Conservation (phyloP, 1,140 invertebrate genomes). For the Rhagoletis zephyria region DNA sequence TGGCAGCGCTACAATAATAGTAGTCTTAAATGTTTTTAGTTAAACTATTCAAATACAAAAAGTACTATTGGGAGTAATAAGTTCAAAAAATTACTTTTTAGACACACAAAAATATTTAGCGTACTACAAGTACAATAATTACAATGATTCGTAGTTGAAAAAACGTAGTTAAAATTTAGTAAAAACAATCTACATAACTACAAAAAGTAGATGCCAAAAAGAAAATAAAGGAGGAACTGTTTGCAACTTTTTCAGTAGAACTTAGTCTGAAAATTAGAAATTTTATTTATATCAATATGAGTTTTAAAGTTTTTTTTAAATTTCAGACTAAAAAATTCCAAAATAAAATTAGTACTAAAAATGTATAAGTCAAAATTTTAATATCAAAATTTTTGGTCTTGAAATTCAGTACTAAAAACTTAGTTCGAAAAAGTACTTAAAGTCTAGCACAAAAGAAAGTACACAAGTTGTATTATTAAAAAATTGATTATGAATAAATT, state of each 20-base stretch:
- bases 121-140: conserved; percentile 10
- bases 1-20: not conserved
- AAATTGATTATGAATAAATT: not conserved
- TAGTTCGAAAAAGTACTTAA: not conserved
- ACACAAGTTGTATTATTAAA: not conserved
- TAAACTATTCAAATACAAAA: not conserved
- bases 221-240: not conserved
- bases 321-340: too few relatives aligned
- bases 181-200: not conserved
- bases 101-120: not conserved
- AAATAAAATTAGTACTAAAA: not conserved
- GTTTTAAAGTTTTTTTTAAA: not conserved
- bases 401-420: not conserved
- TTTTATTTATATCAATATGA: not conserved
- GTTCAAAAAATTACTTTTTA: not conserved
- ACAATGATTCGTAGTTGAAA: not conserved
- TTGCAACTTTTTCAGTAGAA: not conserved
- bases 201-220: not conserved
- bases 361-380: not conserved
- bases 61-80: not conserved
- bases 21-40: not conserved
- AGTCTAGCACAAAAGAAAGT: not conserved
- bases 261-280: not conserved
- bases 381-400: too few relatives aligned
- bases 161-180: not conserved